phyloP scores from a whole-genome alignment of 2,797 vertebrate genomes.

The Cacajao melanocephalus region DNA sequence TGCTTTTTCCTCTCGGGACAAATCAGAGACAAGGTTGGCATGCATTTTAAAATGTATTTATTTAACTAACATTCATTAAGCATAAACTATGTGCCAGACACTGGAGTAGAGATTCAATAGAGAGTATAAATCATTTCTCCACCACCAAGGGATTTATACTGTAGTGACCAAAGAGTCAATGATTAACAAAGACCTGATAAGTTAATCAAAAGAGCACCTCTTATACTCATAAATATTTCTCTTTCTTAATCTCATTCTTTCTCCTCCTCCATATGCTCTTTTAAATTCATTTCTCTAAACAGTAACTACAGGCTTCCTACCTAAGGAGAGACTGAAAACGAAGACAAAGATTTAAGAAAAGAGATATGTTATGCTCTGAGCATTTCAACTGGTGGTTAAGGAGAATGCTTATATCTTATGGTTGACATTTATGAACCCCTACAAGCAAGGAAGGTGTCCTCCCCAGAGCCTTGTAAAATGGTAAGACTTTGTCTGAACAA shows the following conservation, averaged over 20 bases:
- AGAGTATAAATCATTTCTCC: not conserved
- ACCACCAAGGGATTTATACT: not conserved
- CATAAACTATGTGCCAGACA: not conserved
- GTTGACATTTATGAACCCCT: conserved; percentile 68
- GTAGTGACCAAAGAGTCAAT: not conserved
- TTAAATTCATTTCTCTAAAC: not conserved
- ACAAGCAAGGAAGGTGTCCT: conserved; percentile 62
- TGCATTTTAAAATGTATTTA: not conserved
- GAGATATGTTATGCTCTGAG: not conserved
- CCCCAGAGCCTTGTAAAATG: conserved; percentile 50
- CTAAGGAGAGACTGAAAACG: not conserved
- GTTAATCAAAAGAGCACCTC: not conserved
- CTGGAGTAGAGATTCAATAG: not conserved
- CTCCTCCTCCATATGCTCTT: not conserved
- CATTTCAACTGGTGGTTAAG: conserved; percentile 39
- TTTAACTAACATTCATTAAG: conserved; percentile 21
- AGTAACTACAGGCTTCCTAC: not conserved
- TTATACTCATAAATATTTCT: not conserved
- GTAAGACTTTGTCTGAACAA: conserved; percentile 65
- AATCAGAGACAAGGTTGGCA: not conserved
- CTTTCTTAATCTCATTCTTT: not conserved
- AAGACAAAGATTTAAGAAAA: conserved; percentile 18
- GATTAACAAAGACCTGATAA: not conserved
- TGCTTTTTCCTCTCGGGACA: not conserved
- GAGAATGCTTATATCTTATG: conserved; percentile 46